Conservation (phyloP, 2,797 vertebrate species). For the Onychomys arenicola region DNA sequence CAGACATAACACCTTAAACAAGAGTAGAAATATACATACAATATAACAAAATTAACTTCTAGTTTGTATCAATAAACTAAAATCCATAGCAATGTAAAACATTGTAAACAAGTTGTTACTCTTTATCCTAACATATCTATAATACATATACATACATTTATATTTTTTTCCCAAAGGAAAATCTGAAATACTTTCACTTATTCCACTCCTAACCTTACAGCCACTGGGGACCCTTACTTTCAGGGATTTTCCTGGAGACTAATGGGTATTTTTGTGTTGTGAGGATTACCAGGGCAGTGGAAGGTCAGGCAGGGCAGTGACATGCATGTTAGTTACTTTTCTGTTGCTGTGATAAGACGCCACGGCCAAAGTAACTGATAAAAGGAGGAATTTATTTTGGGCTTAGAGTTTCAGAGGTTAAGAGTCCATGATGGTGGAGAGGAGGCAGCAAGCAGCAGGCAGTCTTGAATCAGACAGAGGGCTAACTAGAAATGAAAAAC, state of each 20-base stretch:
- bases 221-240: background rate
- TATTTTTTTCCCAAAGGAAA: conserved; percentile 52
- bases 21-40: no score
- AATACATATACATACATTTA: background rate
- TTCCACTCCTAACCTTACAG: background rate
- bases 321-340: background rate
- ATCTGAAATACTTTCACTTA: conserved; percentile 10
- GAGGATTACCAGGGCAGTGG: background rate
- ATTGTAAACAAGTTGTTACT: no score
- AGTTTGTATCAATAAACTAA: no score
- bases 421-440: background rate
- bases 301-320: background rate
- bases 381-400: background rate
- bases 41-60: no score
- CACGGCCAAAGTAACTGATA: background rate
- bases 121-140: no score
- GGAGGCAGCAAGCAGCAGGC: background rate
- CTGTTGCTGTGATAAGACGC: background rate
- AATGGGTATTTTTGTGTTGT: background rate
- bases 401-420: background rate
- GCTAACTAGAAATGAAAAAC: background rate
- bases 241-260: conserved; percentile 30
- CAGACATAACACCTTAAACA: no score
- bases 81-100: no score
- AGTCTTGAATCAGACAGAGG: background rate